These are phyloP conservation scores for Paedocypris micromegethes DNA, from an alignment of 2,797 vertebrate species.

Conservation along the genomic window DNA sequence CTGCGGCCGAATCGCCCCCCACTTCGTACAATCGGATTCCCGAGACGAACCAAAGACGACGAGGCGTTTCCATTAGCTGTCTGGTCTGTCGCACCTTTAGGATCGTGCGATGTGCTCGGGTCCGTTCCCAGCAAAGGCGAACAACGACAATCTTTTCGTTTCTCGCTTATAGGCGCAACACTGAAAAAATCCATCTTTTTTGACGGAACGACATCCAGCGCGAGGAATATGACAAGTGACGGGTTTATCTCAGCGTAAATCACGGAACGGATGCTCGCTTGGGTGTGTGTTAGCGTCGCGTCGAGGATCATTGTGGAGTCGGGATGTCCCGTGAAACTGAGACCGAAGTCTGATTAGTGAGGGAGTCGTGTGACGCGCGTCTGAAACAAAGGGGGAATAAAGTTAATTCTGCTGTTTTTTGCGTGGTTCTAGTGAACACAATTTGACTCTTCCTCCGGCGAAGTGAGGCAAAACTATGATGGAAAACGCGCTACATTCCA, in stretches of 20 bases:
- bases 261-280: conserved; percentile 23
- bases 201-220: conserved; percentile 18
- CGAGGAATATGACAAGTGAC: conserved; percentile 22
- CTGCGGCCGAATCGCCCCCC: conserved; percentile 11
- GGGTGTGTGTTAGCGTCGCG: background rate
- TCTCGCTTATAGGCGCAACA: background rate
- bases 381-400: conserved; percentile 23
- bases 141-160: conserved; percentile 24
- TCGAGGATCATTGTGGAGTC: conserved; percentile 5
- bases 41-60: conserved; percentile 41
- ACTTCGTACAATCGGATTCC: conserved; percentile 41
- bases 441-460: background rate
- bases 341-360: background rate
- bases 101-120: background rate
- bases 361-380: background rate
- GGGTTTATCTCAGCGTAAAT: conserved; percentile 13
- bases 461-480: background rate
- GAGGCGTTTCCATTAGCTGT: conserved; percentile 52
- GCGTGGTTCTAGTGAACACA: background rate
- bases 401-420: conserved; percentile 15
- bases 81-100: conserved; percentile 29
- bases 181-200: conserved; percentile 6
- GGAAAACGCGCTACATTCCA: background rate
- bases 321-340: conserved; percentile 33
- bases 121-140: conserved; percentile 10